Percentiles rank a stretch among this genome's conserved stretches.
These are phyloP conservation scores for Pelosia muscerda DNA, from an alignment of 2,888 invertebrate genomes.

Conservation along the genomic window DNA sequence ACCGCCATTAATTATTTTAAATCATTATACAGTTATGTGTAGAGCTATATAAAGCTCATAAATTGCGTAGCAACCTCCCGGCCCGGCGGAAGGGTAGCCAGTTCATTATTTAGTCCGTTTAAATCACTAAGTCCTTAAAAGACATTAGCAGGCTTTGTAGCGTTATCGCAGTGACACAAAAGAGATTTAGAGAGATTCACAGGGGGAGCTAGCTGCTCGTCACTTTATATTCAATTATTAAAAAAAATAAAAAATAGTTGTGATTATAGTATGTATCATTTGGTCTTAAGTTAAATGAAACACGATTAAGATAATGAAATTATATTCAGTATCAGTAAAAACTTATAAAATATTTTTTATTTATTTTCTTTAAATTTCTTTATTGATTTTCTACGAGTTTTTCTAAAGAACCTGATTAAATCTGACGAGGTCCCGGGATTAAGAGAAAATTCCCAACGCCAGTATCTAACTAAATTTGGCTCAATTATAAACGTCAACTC, in stretches of 20 bases:
- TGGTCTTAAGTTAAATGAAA: neutral
- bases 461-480: too few species aligned
- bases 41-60: slow-evolving; percentile 65
- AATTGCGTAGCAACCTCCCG: slow-evolving; percentile 69
- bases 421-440: too few species aligned
- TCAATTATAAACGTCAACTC: too few species aligned
- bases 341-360: neutral
- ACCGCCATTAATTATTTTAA: slow-evolving; percentile 15
- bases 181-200: slow-evolving; percentile 76
- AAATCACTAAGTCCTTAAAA: slow-evolving; percentile 87
- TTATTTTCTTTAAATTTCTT: too few species aligned
- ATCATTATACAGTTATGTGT: slow-evolving; percentile 29
- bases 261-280: neutral
- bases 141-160: slow-evolving; percentile 86
- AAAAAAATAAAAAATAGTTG: slow-evolving; percentile 40
- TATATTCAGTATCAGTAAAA: neutral
- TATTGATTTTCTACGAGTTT: neutral
- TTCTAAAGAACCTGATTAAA: too few species aligned
- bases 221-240: slow-evolving; percentile 70
- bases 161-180: slow-evolving; percentile 84
- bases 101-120: slow-evolving; percentile 87
- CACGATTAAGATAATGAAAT: neutral
- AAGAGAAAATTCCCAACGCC: too few species aligned
- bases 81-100: slow-evolving; percentile 73
- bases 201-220: slow-evolving; percentile 65